Base-by-base conservation (phyloP, 2,888 invertebrate species). In the Rhingia rostrata region DNA sequence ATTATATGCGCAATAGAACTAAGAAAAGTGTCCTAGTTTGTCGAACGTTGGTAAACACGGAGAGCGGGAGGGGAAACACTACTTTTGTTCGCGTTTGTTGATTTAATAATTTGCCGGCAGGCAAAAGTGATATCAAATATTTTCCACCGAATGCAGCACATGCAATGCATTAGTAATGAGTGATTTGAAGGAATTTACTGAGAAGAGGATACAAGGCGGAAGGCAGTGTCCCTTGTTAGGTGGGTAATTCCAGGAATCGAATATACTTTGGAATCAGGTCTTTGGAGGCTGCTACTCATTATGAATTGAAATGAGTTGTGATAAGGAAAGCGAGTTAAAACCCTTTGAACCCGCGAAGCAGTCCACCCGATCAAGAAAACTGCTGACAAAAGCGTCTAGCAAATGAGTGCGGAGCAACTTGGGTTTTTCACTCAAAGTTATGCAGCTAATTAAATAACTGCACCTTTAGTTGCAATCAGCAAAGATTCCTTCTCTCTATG, bases 81-180 rank as follows among this genome's bases (percentile, higher is more conserved):
- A 14, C 73, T 32, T 22, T 51, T 67, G 67, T 53, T 49, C 30
- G 41, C 53, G 51, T 58, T 22, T 60, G 67, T 58, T 58, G 51
- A 75, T 75, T 67, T 60, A 75, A 67, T 75, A 75, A 53, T 69
- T 75, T 53, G 69, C 60, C 60, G 37, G 12, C 51, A 69, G 75
- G 67, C 43, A 45, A 35, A 61, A 63, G 33, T 14, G 39, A 43
- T 47, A 69, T 60, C 47, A 63, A 69, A 70, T 70, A 78, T 51
- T 63, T 69, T 61, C 9, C 22, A 22, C 22, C 14, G 33, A 61
- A 77, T 70, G 70, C 77, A 77, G 49, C 54, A 12, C 61, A 70
- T 70, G 70, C 61, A 56, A 56, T 78, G 63, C 70, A 70, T 63
- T 77, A 69, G 54, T 9, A 14, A 41, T 6, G 37, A n/a, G 37